Percentiles rank a stretch among this genome's conserved stretches.
Conservation (phyloP, 2,113 vertebrate genomes). For the Alouatta palliata region DNA sequence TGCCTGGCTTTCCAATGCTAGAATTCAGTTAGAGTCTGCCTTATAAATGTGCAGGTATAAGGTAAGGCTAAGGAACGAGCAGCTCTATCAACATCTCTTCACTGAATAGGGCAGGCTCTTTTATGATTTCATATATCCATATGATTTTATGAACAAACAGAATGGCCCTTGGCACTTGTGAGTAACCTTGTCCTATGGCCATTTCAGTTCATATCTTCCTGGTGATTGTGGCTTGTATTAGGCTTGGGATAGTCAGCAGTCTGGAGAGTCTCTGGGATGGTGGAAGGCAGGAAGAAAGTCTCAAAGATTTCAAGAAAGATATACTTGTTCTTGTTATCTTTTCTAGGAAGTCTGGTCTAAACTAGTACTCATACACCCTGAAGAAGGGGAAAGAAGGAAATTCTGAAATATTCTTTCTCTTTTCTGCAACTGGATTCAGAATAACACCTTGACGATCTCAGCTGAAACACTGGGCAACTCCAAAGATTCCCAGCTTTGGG, state of each 20-base stretch:
- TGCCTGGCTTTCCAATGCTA: neutral
- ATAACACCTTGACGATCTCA: neutral
- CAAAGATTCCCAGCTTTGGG: neutral
- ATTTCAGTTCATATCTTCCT: neutral
- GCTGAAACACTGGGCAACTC: neutral
- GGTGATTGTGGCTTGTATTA: neutral
- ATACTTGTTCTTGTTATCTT: neutral
- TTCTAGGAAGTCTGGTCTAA: neutral
- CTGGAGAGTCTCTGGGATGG: neutral
- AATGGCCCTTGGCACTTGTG: neutral
- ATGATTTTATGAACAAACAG: neutral
- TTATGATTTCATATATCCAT: too few species aligned
- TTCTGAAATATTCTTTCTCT: slow-evolving; percentile 4
- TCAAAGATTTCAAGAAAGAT: neutral
- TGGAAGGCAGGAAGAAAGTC: neutral
- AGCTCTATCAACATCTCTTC: neutral
- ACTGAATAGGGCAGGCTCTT: neutral
- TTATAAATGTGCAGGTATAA: neutral
- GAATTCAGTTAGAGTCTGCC: neutral
- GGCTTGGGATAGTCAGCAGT: neutral
- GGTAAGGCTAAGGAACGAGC: neutral
- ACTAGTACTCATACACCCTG: neutral
- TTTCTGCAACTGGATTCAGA: neutral
- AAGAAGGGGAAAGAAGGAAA: neutral
- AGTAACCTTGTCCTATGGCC: neutral